Conservation (phyloP, 2,888 invertebrate genomes). For the Spicauda simplicius region DNA sequence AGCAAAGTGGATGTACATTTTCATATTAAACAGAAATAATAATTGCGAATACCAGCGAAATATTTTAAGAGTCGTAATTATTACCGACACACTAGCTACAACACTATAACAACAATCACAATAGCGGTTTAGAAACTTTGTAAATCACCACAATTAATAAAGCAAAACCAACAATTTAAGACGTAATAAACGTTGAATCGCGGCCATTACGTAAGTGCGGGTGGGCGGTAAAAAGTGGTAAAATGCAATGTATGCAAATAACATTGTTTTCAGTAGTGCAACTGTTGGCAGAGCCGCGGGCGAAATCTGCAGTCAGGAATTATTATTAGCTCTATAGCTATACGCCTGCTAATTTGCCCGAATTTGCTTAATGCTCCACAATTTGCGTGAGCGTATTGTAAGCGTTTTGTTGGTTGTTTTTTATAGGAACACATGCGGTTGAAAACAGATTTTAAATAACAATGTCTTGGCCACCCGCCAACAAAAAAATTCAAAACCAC, state of each 20-base stretch:
- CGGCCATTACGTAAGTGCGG: conserved; percentile 22
- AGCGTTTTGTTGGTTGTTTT: conserved; percentile 21
- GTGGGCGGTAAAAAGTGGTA: conserved; percentile 27
- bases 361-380: conserved; percentile 70
- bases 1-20: too few relatives aligned
- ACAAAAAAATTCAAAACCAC: conserved; percentile 58
- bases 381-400: conserved; percentile 49
- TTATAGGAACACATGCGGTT: conserved; percentile 46
- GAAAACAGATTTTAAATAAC: conserved; percentile 58
- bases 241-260: conserved; percentile 41
- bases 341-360: conserved; percentile 64
- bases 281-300: conserved; percentile 52
- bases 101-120: too few relatives aligned
- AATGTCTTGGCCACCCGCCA: conserved; percentile 62
- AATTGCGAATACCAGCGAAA: too few relatives aligned
- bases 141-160: not conserved
- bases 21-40: too few relatives aligned
- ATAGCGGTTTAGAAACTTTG: not conserved
- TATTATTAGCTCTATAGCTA: conserved; percentile 63
- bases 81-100: too few relatives aligned
- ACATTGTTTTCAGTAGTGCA: conserved; percentile 44
- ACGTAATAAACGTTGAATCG: conserved; percentile 8
- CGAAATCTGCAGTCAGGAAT: conserved; percentile 53
- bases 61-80: too few relatives aligned
- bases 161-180: not conserved